phyloP scores from a whole-genome alignment of 2,888 invertebrate species.

The Serripes groenlandicus region DNA sequence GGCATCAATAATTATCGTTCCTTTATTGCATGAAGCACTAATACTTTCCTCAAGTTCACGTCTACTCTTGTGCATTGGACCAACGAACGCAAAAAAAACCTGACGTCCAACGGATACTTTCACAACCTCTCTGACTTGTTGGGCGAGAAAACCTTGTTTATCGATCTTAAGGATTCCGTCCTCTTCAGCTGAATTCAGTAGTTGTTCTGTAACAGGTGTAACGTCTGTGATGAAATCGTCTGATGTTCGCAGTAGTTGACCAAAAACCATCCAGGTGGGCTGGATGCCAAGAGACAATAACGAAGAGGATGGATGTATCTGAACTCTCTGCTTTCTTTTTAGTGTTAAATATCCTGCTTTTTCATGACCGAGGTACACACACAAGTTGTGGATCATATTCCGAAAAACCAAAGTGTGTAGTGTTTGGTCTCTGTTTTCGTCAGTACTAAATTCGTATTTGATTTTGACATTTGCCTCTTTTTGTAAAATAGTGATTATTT shows the following conservation, averaged over 20 bases:
- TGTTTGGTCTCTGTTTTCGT: constrained; percentile 40
- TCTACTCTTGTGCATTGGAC: constrained; percentile 70
- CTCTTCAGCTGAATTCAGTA: constrained; percentile 65
- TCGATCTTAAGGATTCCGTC: constrained; percentile 61
- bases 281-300: constrained; percentile 67
- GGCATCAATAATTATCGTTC: constrained; percentile 72
- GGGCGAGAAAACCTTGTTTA: constrained; percentile 57
- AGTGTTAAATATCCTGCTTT: constrained; percentile 77
- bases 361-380: constrained; percentile 77
- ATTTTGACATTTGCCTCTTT: constrained; percentile 69
- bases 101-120: constrained; percentile 70
- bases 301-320: constrained; percentile 81
- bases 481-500: constrained; percentile 70
- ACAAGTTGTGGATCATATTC: constrained; percentile 73
- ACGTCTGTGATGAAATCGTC: constrained; percentile 78
- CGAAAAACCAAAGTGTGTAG: constrained; percentile 75
- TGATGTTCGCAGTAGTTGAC: constrained; percentile 77
- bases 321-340: constrained; percentile 68
- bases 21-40: constrained; percentile 35
- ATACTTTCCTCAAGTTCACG: constrained; percentile 67
- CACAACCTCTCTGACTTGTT: constrained; percentile 59
- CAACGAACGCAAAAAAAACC: constrained; percentile 72
- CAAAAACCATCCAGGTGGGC: constrained; percentile 80
- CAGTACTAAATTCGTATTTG: constrained; percentile 53
- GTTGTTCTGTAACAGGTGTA: constrained; percentile 75